Base-by-base conservation (phyloP, 2,888 invertebrate species). In the Emmelina monodactyla region DNA sequence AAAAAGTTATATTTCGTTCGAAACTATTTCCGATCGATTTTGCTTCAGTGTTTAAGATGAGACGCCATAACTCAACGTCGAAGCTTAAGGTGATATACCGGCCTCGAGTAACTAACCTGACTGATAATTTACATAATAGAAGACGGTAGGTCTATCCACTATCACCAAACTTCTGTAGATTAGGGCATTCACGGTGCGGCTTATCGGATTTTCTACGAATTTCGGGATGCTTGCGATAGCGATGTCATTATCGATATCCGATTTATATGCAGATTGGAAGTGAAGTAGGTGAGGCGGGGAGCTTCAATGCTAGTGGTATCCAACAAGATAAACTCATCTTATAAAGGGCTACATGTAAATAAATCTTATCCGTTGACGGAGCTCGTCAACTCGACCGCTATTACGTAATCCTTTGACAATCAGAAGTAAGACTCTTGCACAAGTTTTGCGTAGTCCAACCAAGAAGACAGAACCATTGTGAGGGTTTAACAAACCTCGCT, bases 121-220 rank as follows among this genome's bases (percentile, higher is more conserved):
- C 60, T 68, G 68, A 75, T 73, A 75, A 76, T 79, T 78, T 78
- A 71, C 78, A 76, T 78, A 78, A 78, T 76, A 73, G 72, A 72
- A 73, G 70, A 72, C 67, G 60, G 61, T 68, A 69, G 71, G 70
- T 71, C 72, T 69, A 72, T 69, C 66, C 63, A 64, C 69, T 68
- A 73, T 73, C 71, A 66, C 69, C 63, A 63, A 73, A 75, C 67
- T 78, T 76, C 70, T 68, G 63, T 68, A 65, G 72, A 73, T 73
- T 75, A 75, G 62, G 69, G 72, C 66, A 66, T 76, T 73, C 73
- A 70, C 63, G 59, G 64, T 58, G 59, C 58, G 60, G 67, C 67
- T 79, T 78, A 78, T 76, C 75, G 70, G 71, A 72, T 76, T 76
- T 71, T 62, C 70, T 71, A 67, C 65, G 73, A 71, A 73, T 70